Conservation (phyloP, 2,797 vertebrate genomes). For the Oophaga sylvatica region DNA sequence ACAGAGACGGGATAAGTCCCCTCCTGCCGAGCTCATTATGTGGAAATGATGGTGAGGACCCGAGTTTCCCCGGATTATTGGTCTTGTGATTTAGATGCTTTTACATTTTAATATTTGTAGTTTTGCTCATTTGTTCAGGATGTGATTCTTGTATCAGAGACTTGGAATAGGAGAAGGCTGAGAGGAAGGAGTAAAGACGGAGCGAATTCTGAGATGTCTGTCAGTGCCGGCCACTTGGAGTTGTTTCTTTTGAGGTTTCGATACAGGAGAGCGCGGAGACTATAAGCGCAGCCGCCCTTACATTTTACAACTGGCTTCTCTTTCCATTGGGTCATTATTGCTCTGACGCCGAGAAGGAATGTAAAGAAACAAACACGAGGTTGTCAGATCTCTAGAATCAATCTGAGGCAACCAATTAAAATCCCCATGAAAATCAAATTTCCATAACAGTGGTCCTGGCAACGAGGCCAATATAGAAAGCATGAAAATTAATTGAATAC, state of each 20-base stretch:
- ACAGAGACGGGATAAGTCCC: constrained; percentile 10
- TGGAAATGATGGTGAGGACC: not conserved
- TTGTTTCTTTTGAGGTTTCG: not conserved
- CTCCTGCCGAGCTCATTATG: constrained; percentile 31
- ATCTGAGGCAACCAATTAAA: no score
- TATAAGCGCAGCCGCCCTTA: not conserved
- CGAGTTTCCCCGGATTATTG: constrained; percentile 20
- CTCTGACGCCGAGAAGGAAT: not conserved
- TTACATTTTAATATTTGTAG: constrained; percentile 29
- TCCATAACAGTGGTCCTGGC: no score
- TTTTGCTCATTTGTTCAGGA: not conserved
- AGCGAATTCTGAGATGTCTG: not conserved
- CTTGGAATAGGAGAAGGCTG: not conserved
- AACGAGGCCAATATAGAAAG: no score
- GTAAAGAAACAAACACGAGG: not conserved
- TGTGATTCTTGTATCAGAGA: not conserved
- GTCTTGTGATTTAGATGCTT: constrained; percentile 20
- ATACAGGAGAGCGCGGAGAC: not conserved
- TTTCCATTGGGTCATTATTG: not conserved
- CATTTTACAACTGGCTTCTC: not conserved
- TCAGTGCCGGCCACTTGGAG: not conserved
- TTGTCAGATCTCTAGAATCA: not conserved
- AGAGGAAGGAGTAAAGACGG: not conserved
- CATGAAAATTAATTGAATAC: no score
- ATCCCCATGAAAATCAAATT: no score